Evolutionary conservation across 1,140 invertebrate species (phyloP).

Genomic region (Lamellibrachia luymesi): DNA sequence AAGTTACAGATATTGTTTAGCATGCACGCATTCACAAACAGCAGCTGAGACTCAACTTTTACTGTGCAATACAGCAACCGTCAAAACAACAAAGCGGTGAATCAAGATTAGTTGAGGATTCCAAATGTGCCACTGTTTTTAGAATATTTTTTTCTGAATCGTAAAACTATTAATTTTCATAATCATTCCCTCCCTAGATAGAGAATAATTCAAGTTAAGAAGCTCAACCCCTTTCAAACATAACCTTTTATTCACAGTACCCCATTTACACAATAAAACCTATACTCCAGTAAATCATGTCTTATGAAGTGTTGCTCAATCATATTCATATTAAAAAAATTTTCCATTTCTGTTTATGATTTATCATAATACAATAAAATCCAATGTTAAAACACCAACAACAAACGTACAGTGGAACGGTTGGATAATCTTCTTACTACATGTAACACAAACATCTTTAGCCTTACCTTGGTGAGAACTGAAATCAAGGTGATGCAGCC

Average conservation of each 20-base stretch:
- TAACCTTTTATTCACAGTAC: neutral
- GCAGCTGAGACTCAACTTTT: neutral
- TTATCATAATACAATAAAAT: neutral
- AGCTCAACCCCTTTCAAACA: neutral
- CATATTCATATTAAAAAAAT: neutral
- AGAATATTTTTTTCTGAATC: neutral
- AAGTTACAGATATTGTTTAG: too few relatives aligned
- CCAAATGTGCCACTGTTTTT: neutral
- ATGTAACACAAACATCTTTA: neutral
- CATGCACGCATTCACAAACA: neutral
- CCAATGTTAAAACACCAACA: neutral
- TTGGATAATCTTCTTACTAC: neutral
- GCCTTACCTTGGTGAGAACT: neutral
- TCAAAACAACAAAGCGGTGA: neutral
- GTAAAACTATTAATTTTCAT: neutral
- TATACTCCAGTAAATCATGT: neutral
- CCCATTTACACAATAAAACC: neutral
- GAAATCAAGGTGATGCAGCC: neutral
- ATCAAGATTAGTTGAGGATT: neutral
- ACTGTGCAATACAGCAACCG: neutral
- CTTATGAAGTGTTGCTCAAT: neutral
- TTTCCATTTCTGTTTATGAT: neutral
- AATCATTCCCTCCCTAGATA: too few relatives aligned
- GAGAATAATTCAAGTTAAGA: too few relatives aligned
- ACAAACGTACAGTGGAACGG: neutral